These are phyloP conservation scores for Aurelia coerulea DNA, from an alignment of 30 jellyfish, hydroid and myxozoan genomes.

Conservation along the genomic window DNA sequence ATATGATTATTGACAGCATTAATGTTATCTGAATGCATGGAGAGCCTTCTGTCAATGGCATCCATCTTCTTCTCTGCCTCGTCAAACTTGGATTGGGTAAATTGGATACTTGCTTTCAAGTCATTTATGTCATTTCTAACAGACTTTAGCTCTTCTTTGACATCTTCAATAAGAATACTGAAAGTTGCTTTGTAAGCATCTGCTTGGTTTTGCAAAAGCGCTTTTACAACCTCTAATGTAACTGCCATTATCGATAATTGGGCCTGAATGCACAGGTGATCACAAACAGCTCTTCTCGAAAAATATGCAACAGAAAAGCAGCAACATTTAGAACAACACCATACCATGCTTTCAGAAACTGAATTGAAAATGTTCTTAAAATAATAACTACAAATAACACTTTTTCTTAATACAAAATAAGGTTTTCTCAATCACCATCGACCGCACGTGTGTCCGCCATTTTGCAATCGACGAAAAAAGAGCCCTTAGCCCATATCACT, in stretches of 20 bases:
- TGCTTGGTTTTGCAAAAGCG: conserved; percentile 52
- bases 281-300: too few species aligned
- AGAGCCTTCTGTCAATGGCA: conserved; percentile 7
- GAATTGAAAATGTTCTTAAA: too few species aligned
- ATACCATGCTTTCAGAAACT: too few species aligned
- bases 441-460: too few species aligned
- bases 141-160: conserved; percentile 41
- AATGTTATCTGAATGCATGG: conserved; percentile 29
- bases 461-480: neutral
- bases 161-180: conserved; percentile 23
- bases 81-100: neutral
- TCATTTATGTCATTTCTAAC: neutral
- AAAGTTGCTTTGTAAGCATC: conserved; percentile 43
- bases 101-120: neutral
- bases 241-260: neutral
- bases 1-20: conserved; percentile 25
- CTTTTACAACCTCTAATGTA: conserved; percentile 41
- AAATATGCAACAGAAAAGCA: too few species aligned
- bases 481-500: neutral
- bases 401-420: too few species aligned
- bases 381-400: too few species aligned
- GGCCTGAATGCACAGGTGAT: too few species aligned
- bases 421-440: neutral
- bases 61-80: conserved; percentile 3
- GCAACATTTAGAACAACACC: too few species aligned